Evolutionary conservation across 2,797 vertebrate genomes (phyloP), one percentile per base, ranked within the genome.

Genomic region (Pelobates cultripes): DNA sequence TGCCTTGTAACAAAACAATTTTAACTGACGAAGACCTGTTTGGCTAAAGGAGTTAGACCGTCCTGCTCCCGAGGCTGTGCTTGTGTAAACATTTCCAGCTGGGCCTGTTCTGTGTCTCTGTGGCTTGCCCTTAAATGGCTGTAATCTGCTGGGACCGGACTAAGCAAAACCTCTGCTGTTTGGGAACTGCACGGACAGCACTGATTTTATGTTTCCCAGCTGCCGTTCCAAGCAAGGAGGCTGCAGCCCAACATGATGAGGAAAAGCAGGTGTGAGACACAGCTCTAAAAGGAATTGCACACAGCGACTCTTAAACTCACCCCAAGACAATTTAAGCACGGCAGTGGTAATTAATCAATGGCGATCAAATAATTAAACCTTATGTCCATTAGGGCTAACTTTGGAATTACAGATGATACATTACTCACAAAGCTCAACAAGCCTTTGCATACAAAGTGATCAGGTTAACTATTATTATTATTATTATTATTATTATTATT

Each of bases 231-330:
- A 86, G 67, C 83, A 86, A 51, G 86, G 66, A 57, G 86, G 70
- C 78, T 77, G 66, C 83, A 75, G 84, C 85, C 86, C 89, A 75
- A 80, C 53, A 88, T 86, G 84, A 86, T 88, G 90, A 87, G 79
- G 44, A 89, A 87, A 89, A 89, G 75, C 90, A 91, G 91, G 91
- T 90, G 89, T 82, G 85, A 77, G 79, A 43, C 76, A 77, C 68
- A 85, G n/a, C 45, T 88, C 86, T 85, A 88, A 86, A 88, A 89
- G 91, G 90, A 88, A 87, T 28, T 28, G 28, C 28, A 28, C 28
- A 28, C 28, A 28, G 28, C 28, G 28, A 28, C 28, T 28, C 28
- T 28, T 28, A 28, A 28, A 28, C 28, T 28, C 28, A 28, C 28
- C 28, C 28, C 28, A 28, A 28, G 28, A 28, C 28, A 28, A 28